Conservation (phyloP, 2,797 vertebrate genomes). For the Enteromius fasciolatus region DNA sequence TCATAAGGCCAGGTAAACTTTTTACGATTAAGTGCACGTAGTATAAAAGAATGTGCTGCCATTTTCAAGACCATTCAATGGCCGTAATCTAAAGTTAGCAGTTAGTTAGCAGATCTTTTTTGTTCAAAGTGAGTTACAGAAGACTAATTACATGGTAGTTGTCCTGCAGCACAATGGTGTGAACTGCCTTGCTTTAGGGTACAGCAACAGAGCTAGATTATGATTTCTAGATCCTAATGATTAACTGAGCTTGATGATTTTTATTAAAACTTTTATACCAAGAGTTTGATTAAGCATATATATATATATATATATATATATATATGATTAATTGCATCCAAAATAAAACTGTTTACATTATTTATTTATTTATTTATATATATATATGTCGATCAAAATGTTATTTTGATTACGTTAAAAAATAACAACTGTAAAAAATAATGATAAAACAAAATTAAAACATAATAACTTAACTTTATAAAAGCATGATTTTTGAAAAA, state of each 20-base stretch:
- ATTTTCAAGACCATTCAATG: conserved; percentile 9
- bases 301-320: too few relatives aligned
- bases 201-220: conserved; percentile 7
- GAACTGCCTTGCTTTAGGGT: conserved; percentile 16
- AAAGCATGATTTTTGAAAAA: too few relatives aligned
- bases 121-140: conserved; percentile 10
- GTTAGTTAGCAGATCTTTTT: conserved; percentile 21
- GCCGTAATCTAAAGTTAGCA: conserved; percentile 2
- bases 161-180: conserved; percentile 11
- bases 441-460: too few relatives aligned
- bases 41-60: neutral
- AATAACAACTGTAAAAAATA: too few relatives aligned
- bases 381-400: too few relatives aligned
- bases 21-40: neutral
- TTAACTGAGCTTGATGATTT: too few relatives aligned
- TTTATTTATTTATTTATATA: too few relatives aligned
- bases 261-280: neutral
- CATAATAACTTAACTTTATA: too few relatives aligned
- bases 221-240: neutral
- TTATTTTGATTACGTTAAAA: too few relatives aligned
- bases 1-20: neutral
- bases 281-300: too few relatives aligned
- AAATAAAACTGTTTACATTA: too few relatives aligned
- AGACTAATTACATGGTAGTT: conserved; percentile 2
- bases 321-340: too few relatives aligned